Percentiles rank a stretch among this genome's conserved stretches.
phyloP scores from a whole-genome alignment of 1,140 invertebrate genomes.

The Macrotrachela quadricornifera region DNA sequence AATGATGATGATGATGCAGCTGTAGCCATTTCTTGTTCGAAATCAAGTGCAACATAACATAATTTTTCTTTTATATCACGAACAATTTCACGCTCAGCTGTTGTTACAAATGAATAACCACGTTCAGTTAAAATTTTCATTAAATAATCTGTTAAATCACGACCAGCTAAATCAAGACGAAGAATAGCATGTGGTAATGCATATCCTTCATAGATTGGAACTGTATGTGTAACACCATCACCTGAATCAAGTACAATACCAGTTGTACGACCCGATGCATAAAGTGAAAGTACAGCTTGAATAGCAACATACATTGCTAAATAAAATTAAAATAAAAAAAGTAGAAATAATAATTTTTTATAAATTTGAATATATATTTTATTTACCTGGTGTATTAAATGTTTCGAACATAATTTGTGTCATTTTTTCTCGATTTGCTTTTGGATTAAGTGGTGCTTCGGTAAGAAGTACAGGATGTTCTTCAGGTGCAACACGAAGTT shows the following conservation, averaged over 20 bases:
- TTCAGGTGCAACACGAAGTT: conserved; percentile 15
- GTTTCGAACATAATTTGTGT: no score
- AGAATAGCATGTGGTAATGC: conserved; percentile 52
- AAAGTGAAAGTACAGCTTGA: conserved; percentile 69
- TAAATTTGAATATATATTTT: no score
- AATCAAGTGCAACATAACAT: conserved; percentile 70
- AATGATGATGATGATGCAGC: conserved; percentile 66
- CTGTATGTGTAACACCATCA: conserved; percentile 81
- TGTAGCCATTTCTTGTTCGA: conserved; percentile 81
- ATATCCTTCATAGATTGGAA: conserved; percentile 72
- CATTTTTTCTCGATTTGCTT: conserved; percentile 10
- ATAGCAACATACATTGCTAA: conserved; percentile 43
- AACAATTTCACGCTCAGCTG: conserved; percentile 10
- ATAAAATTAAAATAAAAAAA: no score
- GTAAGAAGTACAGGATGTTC: conserved; percentile 13
- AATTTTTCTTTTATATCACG: conserved; percentile 46
- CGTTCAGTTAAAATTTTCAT: conserved; percentile 89
- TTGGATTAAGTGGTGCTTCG: conserved; percentile 11
- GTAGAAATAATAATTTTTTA: no score
- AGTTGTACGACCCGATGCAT: conserved; percentile 78
- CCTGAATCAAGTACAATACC: conserved; percentile 76
- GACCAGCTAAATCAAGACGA: conserved; percentile 68
- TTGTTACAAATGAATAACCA: conserved; percentile 87
- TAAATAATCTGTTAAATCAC: conserved; percentile 81
- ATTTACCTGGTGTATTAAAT: no score